These are phyloP conservation scores for Melanerpes formicivorus DNA, from an alignment of 2,113 vertebrate genomes.

Conservation along the genomic window DNA sequence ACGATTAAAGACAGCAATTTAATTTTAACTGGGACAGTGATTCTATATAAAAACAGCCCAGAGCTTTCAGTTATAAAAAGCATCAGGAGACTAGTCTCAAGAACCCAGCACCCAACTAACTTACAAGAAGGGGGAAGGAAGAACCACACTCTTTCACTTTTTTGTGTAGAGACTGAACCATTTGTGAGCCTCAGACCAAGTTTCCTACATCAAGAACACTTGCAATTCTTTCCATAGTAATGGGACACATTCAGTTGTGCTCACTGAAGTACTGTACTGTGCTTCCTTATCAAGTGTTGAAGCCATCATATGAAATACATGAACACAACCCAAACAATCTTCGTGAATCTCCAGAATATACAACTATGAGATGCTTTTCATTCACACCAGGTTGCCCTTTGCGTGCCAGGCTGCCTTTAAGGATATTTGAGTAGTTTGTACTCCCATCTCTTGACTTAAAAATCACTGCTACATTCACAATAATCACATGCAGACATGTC, in stretches of 20 bases:
- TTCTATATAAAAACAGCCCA: conserved; percentile 6
- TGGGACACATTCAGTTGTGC: not conserved
- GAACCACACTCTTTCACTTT: not conserved
- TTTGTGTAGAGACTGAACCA: not conserved
- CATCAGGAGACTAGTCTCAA: not conserved
- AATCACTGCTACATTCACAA: not conserved
- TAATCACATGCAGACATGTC: not conserved
- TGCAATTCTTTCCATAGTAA: not conserved
- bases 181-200: not conserved
- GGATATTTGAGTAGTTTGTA: not conserved
- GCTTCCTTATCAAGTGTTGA: not conserved
- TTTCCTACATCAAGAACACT: not conserved
- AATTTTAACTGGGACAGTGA: not conserved
- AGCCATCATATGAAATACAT: not conserved
- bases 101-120: not conserved
- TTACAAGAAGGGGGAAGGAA: not conserved
- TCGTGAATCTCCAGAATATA: not conserved
- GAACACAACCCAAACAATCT: not conserved
- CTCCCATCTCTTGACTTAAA: not conserved
- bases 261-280: not conserved
- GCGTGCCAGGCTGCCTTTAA: not conserved
- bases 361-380: not conserved
- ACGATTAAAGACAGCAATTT: not conserved
- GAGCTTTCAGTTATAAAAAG: not conserved
- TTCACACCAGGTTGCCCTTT: not conserved